Conservation (phyloP, 1,140 invertebrate genomes). For the Euborellia annulipes region DNA sequence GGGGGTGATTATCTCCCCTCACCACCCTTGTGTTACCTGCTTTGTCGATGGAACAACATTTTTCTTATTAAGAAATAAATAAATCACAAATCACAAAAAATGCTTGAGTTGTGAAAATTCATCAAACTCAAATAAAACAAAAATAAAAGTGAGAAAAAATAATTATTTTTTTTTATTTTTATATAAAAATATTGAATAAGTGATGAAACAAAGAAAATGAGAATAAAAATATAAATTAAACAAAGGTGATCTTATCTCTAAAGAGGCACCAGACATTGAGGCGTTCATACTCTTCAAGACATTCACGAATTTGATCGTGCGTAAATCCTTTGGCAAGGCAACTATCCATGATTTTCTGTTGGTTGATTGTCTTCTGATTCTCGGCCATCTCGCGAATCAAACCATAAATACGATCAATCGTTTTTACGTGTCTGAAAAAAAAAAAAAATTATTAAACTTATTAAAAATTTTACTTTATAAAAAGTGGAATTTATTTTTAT, state of each 20-base stretch:
- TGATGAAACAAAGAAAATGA: neutral
- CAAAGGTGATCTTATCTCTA: constrained; percentile 65
- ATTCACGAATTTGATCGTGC: constrained; percentile 72
- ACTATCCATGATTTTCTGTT: constrained; percentile 67
- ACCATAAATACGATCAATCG: constrained; percentile 71
- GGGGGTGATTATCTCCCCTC: no score
- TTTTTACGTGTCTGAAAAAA: constrained; percentile 40
- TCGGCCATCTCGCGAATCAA: constrained; percentile 70
- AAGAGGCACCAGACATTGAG: constrained; percentile 88
- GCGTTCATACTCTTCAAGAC: constrained; percentile 87
- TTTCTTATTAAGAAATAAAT: no score
- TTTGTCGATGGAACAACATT: no score
- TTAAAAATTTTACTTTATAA: no score
- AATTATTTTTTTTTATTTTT: no score
- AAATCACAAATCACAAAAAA: no score
- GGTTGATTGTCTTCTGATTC: constrained; percentile 38
- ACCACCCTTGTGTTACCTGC: no score
- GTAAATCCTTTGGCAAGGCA: constrained; percentile 83
- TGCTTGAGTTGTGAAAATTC: no score
- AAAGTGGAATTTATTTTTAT: neutral
- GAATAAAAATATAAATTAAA: constrained; percentile 23
- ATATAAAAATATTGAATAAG: no score
- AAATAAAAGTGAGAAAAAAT: no score
- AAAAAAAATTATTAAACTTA: constrained; percentile 13
- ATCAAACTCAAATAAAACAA: no score